Percentiles rank a stretch among this genome's conserved stretches.
Conservation (phyloP, 2,113 vertebrate genomes). For the Lepidothrix coronata region DNA sequence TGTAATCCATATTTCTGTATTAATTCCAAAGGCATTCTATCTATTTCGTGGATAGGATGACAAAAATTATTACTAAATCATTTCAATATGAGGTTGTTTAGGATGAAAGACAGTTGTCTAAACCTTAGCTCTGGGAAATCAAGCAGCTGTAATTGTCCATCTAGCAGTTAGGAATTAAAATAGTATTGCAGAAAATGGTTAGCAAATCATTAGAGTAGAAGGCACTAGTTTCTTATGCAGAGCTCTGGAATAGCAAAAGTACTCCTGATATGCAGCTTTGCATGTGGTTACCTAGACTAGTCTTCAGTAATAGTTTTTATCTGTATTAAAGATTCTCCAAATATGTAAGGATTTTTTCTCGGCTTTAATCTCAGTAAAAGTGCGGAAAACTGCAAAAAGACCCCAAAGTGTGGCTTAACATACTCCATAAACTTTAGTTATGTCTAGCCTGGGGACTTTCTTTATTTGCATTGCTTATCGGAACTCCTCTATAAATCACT, state of each 20-base stretch:
- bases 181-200: not conserved
- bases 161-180: not conserved
- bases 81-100: not conserved
- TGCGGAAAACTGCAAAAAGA: not conserved
- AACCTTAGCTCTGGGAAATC: not conserved
- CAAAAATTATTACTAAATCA: not conserved
- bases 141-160: not conserved
- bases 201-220: not conserved
- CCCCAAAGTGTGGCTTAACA: not conserved
- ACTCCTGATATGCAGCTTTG: not conserved
- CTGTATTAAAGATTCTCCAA: not conserved
- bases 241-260: not conserved
- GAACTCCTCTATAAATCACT: not conserved
- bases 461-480: not conserved
- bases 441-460: not conserved
- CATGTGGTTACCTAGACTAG: not conserved
- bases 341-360: not conserved
- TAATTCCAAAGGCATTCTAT: not conserved
- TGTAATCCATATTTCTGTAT: not conserved
- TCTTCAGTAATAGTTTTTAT: not conserved
- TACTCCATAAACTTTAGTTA: not conserved
- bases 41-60: not conserved
- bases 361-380: not conserved
- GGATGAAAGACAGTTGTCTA: not conserved
- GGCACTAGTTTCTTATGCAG: not conserved